A percentile compares a stretch with the other conserved stretches of the same genome.
Evolutionary conservation across 2,888 invertebrate genomes (phyloP).

Genomic region (Taphrorychus bicolor): DNA sequence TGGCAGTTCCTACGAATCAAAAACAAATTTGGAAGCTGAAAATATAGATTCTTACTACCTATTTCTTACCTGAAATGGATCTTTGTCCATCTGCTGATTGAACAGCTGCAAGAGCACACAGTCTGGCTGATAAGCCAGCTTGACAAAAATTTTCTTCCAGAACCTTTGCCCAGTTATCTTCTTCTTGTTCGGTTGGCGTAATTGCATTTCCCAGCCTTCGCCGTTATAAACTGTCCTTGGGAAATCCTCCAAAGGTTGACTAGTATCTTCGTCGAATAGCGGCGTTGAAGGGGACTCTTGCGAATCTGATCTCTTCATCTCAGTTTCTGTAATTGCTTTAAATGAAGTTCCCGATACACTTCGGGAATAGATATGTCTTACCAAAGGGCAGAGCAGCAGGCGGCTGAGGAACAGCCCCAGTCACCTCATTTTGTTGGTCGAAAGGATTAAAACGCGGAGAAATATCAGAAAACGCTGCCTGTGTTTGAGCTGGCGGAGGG

Average conservation of each 20-base stretch:
- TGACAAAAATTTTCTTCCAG: constrained; percentile 97
- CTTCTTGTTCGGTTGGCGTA: constrained; percentile 95
- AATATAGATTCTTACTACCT: constrained; percentile 53
- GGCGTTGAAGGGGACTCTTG: constrained; percentile 91
- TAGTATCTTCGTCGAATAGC: constrained; percentile 91
- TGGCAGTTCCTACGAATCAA: constrained; percentile 95
- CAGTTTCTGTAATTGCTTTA: constrained; percentile 44
- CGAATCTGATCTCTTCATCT: constrained; percentile 62
- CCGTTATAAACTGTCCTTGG: constrained; percentile 74
- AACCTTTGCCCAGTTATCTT: constrained; percentile 92
- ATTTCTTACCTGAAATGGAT: constrained; percentile 41
- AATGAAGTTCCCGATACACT: background rate
- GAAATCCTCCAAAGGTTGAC: constrained; percentile 90
- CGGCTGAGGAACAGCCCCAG: constrained; percentile 57
- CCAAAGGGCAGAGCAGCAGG: constrained; percentile 56
- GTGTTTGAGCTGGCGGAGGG: constrained; percentile 67
- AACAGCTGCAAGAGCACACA: constrained; percentile 86
- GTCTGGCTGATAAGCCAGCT: constrained; percentile 77
- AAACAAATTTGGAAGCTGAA: no score
- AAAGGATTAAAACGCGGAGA: constrained; percentile 82
- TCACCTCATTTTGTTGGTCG: constrained; percentile 62
- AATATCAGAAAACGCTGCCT: constrained; percentile 63
- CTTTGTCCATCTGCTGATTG: constrained; percentile 75
- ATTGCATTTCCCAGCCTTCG: constrained; percentile 95
- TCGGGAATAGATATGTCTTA: constrained; percentile 44